Evolutionary conservation across 2,797 vertebrate species (phyloP).

Genomic region (Danio choprae): DNA sequence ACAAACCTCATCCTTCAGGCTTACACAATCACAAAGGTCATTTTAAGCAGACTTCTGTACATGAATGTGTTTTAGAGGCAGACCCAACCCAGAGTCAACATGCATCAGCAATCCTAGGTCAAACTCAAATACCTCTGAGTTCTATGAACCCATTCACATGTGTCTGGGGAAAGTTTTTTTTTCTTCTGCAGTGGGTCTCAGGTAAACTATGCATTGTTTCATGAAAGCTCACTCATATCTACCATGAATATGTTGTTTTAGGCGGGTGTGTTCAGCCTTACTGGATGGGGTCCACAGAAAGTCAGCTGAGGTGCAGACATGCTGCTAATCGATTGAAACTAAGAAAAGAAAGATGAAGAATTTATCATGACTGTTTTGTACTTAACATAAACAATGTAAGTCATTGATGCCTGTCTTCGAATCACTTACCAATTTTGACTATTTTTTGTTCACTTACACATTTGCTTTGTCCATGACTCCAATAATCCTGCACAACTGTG

Average conservation of each 20-base stretch:
- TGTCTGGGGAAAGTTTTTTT: background rate
- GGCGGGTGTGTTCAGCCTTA: slow-evolving; percentile 31
- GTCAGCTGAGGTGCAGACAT: background rate
- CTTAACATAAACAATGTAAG: background rate
- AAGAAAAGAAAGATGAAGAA: background rate
- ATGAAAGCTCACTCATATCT: slow-evolving; percentile 26
- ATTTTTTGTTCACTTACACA: background rate
- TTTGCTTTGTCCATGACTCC: background rate
- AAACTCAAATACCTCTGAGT: slow-evolving; percentile 40
- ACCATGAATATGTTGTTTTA: slow-evolving; percentile 25
- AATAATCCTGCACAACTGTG: background rate
- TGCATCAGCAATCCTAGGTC: slow-evolving; percentile 30
- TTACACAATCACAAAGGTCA: slow-evolving; percentile 36
- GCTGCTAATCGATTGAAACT: slow-evolving; percentile 8
- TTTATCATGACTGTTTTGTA: background rate
- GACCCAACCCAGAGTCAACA: slow-evolving; percentile 51
- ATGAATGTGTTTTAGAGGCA: slow-evolving; percentile 29
- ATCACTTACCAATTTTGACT: background rate
- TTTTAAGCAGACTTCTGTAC: slow-evolving; percentile 30
- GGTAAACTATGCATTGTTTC: slow-evolving; percentile 41
- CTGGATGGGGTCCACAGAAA: slow-evolving; percentile 36
- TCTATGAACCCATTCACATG: slow-evolving; percentile 32
- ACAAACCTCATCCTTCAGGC: slow-evolving; percentile 28
- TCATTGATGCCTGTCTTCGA: background rate
- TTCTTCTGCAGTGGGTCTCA: slow-evolving; percentile 8